phyloP scores from a whole-genome alignment of 2,888 invertebrate genomes.

The Anticlea derivata region DNA sequence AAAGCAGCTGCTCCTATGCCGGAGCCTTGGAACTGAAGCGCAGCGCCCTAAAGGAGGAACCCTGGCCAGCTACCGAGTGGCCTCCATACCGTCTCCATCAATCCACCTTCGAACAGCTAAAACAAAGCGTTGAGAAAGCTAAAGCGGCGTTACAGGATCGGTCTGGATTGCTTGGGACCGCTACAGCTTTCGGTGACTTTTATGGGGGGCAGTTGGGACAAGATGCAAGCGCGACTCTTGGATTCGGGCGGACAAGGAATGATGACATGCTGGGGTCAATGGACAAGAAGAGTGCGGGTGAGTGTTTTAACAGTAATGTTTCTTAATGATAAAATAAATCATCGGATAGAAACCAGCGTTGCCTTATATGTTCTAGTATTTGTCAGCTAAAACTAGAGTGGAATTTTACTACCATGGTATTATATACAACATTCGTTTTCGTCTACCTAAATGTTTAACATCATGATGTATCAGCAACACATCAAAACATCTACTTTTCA shows the following conservation, averaged over 20 bases:
- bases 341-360: too few species aligned
- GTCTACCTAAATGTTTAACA: not conserved
- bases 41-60: constrained; percentile 83
- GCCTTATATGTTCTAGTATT: too few species aligned
- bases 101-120: constrained; percentile 94
- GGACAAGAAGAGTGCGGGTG: constrained; percentile 76
- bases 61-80: constrained; percentile 87
- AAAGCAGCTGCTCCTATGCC: constrained; percentile 96
- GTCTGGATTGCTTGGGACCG: constrained; percentile 87
- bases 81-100: constrained; percentile 92
- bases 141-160: constrained; percentile 92
- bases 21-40: constrained; percentile 91
- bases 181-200: constrained; percentile 89
- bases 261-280: constrained; percentile 76
- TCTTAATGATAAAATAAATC: too few species aligned
- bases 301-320: constrained; percentile 39
- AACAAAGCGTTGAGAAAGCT: constrained; percentile 95
- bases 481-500: constrained; percentile 19
- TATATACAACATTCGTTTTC: too few species aligned
- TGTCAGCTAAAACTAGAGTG: too few species aligned
- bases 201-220: constrained; percentile 82
- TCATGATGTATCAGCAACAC: not conserved
- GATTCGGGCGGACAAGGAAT: constrained; percentile 68
- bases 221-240: constrained; percentile 63
- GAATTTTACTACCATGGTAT: too few species aligned